Percentiles rank a stretch among this genome's conserved stretches.
These are phyloP conservation scores for Propithecus deckenii DNA, from an alignment of 2,797 vertebrate genomes.

Conservation along the genomic window DNA sequence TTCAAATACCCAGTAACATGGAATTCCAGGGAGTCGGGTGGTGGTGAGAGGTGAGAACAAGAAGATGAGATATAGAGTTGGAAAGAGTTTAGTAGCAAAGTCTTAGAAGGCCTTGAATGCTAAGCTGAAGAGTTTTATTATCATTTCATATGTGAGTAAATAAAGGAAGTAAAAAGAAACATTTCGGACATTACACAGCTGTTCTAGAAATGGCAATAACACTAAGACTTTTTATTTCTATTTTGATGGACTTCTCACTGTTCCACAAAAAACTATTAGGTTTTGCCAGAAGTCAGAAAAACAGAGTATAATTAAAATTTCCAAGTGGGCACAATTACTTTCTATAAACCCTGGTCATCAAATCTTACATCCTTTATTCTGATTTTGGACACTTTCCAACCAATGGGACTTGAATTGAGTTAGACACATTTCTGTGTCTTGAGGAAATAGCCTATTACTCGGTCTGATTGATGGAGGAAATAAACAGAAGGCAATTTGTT, in stretches of 20 bases:
- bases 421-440: background rate
- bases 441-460: slow-evolving; percentile 46
- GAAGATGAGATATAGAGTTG: background rate
- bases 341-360: slow-evolving; percentile 22
- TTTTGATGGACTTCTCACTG: background rate
- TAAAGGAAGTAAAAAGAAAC: background rate
- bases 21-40: background rate
- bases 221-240: background rate
- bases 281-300: background rate
- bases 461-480: slow-evolving; percentile 58
- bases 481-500: slow-evolving; percentile 54
- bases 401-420: background rate
- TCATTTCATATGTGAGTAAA: background rate
- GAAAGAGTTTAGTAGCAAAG: background rate
- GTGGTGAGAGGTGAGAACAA: rapidly evolving
- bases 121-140: background rate
- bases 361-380: background rate
- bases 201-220: background rate
- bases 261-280: background rate
- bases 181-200: background rate
- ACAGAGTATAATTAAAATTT: slow-evolving; percentile 38
- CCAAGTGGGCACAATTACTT: background rate
- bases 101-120: background rate
- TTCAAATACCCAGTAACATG: background rate
- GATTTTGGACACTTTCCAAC: slow-evolving; percentile 34